A percentile compares a stretch with the other conserved stretches of the same genome.
Evolutionary conservation across 2,113 vertebrate species (phyloP).

Genomic region (Nycticryphes semicollaris): DNA sequence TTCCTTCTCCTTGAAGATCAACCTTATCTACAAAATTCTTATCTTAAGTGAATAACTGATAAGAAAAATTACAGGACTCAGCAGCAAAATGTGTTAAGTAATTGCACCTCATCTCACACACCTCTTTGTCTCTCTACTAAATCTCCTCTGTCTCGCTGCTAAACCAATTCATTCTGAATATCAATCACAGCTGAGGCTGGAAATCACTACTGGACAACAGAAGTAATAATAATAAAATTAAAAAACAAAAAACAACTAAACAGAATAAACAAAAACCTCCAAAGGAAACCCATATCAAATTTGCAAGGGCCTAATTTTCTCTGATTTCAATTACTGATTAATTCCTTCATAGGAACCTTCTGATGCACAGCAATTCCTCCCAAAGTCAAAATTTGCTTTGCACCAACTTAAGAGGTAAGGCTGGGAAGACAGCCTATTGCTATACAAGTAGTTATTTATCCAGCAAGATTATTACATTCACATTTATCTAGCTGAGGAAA

Average conservation of each 20-base stretch:
- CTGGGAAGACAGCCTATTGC: neutral
- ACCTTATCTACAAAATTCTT: constrained; percentile 59
- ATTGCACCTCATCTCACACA: neutral
- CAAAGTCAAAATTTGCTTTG: neutral
- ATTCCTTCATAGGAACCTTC: neutral
- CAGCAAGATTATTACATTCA: neutral
- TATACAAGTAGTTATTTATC: neutral
- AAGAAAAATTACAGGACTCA: constrained; percentile 64
- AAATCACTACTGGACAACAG: neutral
- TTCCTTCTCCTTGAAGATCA: neutral
- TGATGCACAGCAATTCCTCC: neutral
- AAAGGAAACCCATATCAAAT: neutral
- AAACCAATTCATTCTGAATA: neutral
- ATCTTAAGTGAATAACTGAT: constrained; percentile 62
- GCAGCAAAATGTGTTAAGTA: constrained; percentile 25
- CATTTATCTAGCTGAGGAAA: neutral
- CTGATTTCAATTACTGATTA: neutral
- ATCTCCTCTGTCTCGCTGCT: neutral
- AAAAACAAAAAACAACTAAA: neutral
- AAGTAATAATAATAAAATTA: neutral
- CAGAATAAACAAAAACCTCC: neutral
- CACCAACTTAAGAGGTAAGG: neutral
- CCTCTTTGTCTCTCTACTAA: neutral
- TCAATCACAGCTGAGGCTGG: neutral
- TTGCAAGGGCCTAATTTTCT: neutral